Evolutionary conservation across 1,140 invertebrate species (phyloP).

Genomic region (Helicoverpa zea): DNA sequence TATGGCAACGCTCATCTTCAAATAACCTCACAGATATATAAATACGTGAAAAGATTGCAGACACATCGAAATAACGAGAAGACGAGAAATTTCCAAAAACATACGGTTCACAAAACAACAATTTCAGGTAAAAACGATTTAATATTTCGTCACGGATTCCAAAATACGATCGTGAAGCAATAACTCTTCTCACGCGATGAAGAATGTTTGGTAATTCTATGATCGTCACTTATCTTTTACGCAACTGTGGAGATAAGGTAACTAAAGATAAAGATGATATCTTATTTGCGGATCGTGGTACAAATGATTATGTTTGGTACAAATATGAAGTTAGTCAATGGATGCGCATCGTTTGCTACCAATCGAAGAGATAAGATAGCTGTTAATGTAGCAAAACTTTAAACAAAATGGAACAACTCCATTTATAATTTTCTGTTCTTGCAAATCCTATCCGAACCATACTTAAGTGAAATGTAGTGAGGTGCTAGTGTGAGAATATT

Average conservation of each 20-base stretch:
- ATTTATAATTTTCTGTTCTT: too few relatives aligned
- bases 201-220: slow-evolving; percentile 25
- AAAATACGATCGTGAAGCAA: slow-evolving; percentile 27
- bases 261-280: slow-evolving; percentile 16
- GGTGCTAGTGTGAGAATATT: not conserved
- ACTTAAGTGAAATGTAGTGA: too few relatives aligned
- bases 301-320: not conserved
- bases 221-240: slow-evolving; percentile 38
- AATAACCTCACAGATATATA: not conserved
- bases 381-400: too few relatives aligned
- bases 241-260: slow-evolving; percentile 34
- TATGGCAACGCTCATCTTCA: not conserved
- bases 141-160: slow-evolving; percentile 12
- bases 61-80: not conserved
- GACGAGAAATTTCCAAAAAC: not conserved
- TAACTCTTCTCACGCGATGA: slow-evolving; percentile 42
- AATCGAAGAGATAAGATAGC: too few relatives aligned
- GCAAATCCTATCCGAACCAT: too few relatives aligned
- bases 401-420: too few relatives aligned
- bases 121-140: slow-evolving; percentile 29
- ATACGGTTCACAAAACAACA: not conserved
- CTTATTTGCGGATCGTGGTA: slow-evolving; percentile 4
- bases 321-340: too few relatives aligned
- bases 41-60: not conserved
- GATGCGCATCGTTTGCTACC: too few relatives aligned